Evolutionary conservation across 1,140 invertebrate species (phyloP), one percentile per base, ranked within the genome.

Genomic region (Leptoteleia sp.): DNA sequence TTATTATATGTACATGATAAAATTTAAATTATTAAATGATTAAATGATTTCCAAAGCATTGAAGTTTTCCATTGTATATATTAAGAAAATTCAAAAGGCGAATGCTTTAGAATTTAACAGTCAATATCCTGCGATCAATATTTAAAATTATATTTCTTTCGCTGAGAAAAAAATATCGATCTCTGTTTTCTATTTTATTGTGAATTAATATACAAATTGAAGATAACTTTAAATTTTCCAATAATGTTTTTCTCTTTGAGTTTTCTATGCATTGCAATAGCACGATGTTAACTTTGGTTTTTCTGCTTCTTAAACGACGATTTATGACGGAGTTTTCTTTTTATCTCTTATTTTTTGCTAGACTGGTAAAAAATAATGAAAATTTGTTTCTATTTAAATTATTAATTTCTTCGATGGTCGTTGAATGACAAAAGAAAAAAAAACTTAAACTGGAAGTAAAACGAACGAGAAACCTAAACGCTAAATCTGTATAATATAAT

Each of bases 401-500:
- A 57, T 35, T 31, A 11, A 12, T 47, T 40, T 3, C 47, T 59
- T 50, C 48, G 19, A 73, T 67, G 59, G 11, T 62, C 25, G 25
- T 54, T 62, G 48, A 52, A 64, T 72, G 55, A 65, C 9, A 42
- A 71, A 73, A 64, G 40, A 65, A 77, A 79, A 61, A 48, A 62
- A 64, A 40, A 38, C n/a, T 27, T 33, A 54, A 55, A 65, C 65
- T 78, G 43, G 35, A 47, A 77, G 43, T 73, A 67, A 79, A 81
- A 79, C 17, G 73, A 72, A 82, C 37, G 50, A 40, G 86, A 81
- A 79, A 79, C 67, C 80, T 83, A 88, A n/a, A 86, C 55, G 67
- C 81, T 85, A 88, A 80, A 81, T 84, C 81, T 88, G 83, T 89
- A 89, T 87, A 85, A 88, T 88, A 88, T 89, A 89, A 89, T 88